A percentile compares a stretch with the other conserved stretches of the same genome.
Conservation (phyloP, 64 coral and sea anemone species). For the Dendrophyllia cribrosa region DNA sequence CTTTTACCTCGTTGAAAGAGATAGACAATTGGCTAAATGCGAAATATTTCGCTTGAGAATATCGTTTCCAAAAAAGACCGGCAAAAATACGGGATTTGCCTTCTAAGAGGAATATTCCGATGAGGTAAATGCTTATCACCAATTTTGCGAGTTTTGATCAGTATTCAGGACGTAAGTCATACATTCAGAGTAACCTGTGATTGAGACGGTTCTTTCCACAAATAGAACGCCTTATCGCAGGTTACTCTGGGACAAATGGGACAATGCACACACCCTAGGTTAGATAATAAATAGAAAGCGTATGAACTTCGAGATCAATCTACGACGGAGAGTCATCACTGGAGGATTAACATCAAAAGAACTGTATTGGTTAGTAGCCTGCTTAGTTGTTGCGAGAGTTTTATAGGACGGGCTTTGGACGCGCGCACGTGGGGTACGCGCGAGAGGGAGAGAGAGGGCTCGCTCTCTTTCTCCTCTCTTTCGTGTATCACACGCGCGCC, state of each 20-base stretch:
- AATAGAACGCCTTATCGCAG: neutral
- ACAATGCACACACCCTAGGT: constrained; percentile 7
- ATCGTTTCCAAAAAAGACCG: too few species aligned
- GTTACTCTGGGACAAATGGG: neutral
- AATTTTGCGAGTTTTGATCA: neutral
- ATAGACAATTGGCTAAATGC: too few species aligned
- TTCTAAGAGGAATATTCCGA: neutral
- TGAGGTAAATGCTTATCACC: neutral
- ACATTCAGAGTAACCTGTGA: neutral
- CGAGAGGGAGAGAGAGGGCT: too few species aligned
- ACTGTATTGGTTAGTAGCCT: neutral
- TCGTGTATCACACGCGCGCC: too few species aligned
- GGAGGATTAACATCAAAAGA: neutral
- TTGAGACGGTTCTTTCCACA: neutral
- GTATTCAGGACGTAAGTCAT: neutral
- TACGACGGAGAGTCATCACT: neutral
- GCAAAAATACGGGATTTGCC: neutral
- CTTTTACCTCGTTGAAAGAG: neutral
- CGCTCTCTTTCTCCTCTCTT: too few species aligned
- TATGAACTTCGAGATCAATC: neutral
- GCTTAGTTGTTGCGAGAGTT: neutral
- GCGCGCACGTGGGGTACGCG: too few species aligned
- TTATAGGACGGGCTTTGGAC: neutral
- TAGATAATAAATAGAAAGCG: neutral
- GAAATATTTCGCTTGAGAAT: neutral